These are phyloP conservation scores for Brachymystax lenok DNA, from an alignment of 2,797 vertebrate genomes.

Conservation along the genomic window DNA sequence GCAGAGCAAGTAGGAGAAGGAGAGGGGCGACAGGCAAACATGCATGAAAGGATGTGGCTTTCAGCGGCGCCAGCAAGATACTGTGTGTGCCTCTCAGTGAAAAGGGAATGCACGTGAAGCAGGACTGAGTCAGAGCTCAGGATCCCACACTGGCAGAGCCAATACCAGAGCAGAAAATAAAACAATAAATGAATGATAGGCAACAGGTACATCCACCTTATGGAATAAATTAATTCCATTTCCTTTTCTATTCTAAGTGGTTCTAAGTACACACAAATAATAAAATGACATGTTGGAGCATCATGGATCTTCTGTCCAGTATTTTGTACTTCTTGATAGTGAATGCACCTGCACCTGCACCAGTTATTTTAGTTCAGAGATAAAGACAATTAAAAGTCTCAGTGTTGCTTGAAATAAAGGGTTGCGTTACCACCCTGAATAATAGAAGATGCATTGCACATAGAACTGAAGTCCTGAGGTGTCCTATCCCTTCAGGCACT, in stretches of 20 bases:
- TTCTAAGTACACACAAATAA: background rate
- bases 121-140: background rate
- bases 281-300: background rate
- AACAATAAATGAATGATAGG: background rate
- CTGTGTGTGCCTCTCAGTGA: conserved; percentile 5
- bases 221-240: background rate
- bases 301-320: background rate
- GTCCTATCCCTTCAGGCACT: background rate
- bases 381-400: background rate
- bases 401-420: background rate
- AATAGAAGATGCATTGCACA: background rate
- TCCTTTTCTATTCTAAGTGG: background rate
- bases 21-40: conserved; percentile 15
- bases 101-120: background rate
- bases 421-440: background rate
- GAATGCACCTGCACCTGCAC: background rate
- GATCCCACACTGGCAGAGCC: background rate
- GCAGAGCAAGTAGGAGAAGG: conserved; percentile 9
- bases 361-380: background rate
- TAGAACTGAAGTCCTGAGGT: background rate
- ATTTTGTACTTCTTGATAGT: background rate
- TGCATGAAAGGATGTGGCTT: conserved; percentile 20
- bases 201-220: background rate
- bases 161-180: background rate
- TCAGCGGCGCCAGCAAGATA: conserved; percentile 13